These are phyloP conservation scores for Drosophila anceps DNA, from an alignment of 2,888 invertebrate genomes.

Conservation along the genomic window DNA sequence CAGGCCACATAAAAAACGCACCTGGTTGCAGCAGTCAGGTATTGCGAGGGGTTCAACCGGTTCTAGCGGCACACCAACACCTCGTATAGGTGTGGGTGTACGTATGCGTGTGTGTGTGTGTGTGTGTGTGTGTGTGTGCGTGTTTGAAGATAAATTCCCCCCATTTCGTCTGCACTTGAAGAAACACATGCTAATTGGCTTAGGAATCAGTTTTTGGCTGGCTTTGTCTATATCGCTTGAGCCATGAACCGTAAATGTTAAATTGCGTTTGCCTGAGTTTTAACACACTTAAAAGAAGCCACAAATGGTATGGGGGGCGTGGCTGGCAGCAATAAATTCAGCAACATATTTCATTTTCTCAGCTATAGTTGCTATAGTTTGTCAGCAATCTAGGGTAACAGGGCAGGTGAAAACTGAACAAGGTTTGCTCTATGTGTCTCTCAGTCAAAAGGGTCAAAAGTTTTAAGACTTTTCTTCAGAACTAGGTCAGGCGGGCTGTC, in stretches of 20 bases:
- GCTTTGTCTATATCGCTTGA: constrained; percentile 41
- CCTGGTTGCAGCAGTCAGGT: constrained; percentile 20
- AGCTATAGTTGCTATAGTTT: constrained; percentile 11
- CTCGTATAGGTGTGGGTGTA: constrained; percentile 34
- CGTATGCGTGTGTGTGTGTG: constrained; percentile 25
- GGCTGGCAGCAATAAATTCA: constrained; percentile 43
- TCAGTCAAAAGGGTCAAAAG: not conserved
- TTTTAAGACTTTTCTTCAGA: not conserved
- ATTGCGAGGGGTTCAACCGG: constrained; percentile 38
- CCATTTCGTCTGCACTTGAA: constrained; percentile 7
- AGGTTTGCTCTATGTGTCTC: not conserved
- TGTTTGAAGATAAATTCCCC: constrained; percentile 27
- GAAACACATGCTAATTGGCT: constrained; percentile 72
- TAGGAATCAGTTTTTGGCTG: constrained; percentile 61
- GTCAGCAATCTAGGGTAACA: constrained; percentile 1
- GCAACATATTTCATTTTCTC: constrained; percentile 17
- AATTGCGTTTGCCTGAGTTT: constrained; percentile 73
- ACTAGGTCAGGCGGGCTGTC: constrained; percentile 2
- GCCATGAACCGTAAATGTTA: constrained; percentile 76
- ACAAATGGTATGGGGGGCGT: constrained; percentile 29
- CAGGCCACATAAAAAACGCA: constrained; percentile 30
- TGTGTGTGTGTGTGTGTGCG: constrained; percentile 22
- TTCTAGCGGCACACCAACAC: constrained; percentile 49
- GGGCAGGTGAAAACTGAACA: constrained; percentile 21
- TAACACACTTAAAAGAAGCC: constrained; percentile 18